A percentile compares a stretch with the other conserved stretches of the same genome.
Evolutionary conservation across 2,797 vertebrate genomes (phyloP).

Genomic region (Microchirus variegatus): DNA sequence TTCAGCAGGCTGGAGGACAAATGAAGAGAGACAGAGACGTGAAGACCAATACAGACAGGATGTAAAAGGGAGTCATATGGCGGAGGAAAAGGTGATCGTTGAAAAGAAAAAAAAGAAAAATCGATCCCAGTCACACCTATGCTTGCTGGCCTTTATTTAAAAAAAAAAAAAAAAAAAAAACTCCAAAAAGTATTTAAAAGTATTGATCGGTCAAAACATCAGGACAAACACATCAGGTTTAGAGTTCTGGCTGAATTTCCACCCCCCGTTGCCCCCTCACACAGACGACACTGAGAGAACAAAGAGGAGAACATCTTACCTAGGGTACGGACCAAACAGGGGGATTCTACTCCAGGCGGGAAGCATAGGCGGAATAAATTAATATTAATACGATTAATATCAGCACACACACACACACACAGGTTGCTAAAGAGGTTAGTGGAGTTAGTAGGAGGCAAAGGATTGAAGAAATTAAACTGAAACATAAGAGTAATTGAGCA

Average conservation of each 20-base stretch:
- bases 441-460: slow-evolving; percentile 62
- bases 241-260: slow-evolving; percentile 1
- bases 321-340: slow-evolving; percentile 99
- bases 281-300: slow-evolving; percentile 72
- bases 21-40: slow-evolving; percentile 33
- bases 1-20: slow-evolving; percentile 88
- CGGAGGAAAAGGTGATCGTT: slow-evolving; percentile 18
- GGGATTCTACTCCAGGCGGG: slow-evolving; percentile 99
- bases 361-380: slow-evolving; percentile 99
- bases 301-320: slow-evolving; percentile 93
- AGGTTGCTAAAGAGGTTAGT: slow-evolving; percentile 68
- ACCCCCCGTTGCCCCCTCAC: slow-evolving; percentile 54
- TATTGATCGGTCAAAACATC: slow-evolving; percentile 11
- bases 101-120: slow-evolving; percentile 40
- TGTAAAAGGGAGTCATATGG: slow-evolving; percentile 11
- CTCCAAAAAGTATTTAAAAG: background rate
- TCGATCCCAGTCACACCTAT: slow-evolving; percentile 63
- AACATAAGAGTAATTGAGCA: slow-evolving; percentile 15
- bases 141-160: slow-evolving; percentile 59
- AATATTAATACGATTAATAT: slow-evolving; percentile 87
- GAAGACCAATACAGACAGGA: slow-evolving; percentile 14
- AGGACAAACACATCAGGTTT: slow-evolving; percentile 19
- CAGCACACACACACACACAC: slow-evolving; percentile 72
- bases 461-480: slow-evolving; percentile 31
- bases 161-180: slow-evolving; percentile 31